Evolutionary conservation across 1,140 invertebrate species (phyloP), one percentile per base, ranked within the genome.

Genomic region (Drosophila burlai): DNA sequence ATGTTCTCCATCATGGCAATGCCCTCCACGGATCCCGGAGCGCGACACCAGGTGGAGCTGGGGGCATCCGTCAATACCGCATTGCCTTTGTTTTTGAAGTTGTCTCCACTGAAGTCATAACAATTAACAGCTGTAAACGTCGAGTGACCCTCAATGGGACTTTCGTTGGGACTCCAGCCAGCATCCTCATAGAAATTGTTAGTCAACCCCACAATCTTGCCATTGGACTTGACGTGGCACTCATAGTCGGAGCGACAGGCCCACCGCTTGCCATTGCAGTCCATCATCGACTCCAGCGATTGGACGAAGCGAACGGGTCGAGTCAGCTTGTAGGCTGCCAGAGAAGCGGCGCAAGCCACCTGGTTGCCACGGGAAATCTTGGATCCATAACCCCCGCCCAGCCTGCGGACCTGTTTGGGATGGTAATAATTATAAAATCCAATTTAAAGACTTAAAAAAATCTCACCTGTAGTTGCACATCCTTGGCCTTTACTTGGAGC

Each of bases 1-100:
- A 98, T 95, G 49, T 94, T 94, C 93, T 98, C 97, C 52, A 95
- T 95, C 83, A 96, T 94, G n/a, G 94, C 94, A 10, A 96, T 92
- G 26, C 92, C 95, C 93, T 97, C 96, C 3, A 95, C 93, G 0
- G 94, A 94, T 31, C 95, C 96, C 52, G 96, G 96, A 10, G 95
- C 94, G 15, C 94, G 91, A 54, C 92, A 93, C 83, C 93, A 96
- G 0, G 95, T 95, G 57, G 96, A 96, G 2, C 94, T 94, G 4
- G 95, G 93, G 1, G 95, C 94, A 79, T 97, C 95, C 0, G 96
- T 97, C 18, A 93, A 92, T 0, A 94, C 94, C 29, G 94, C 94
- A 34, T 94, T 94, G 2, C 94, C 94, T 15, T 93, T 93, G 9
- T 94, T 76, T 16, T 93, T 93, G 94, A 95, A 96, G 18, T 94